Evolutionary conservation across 2,888 invertebrate species (phyloP).

Genomic region (Spodoptera picta): DNA sequence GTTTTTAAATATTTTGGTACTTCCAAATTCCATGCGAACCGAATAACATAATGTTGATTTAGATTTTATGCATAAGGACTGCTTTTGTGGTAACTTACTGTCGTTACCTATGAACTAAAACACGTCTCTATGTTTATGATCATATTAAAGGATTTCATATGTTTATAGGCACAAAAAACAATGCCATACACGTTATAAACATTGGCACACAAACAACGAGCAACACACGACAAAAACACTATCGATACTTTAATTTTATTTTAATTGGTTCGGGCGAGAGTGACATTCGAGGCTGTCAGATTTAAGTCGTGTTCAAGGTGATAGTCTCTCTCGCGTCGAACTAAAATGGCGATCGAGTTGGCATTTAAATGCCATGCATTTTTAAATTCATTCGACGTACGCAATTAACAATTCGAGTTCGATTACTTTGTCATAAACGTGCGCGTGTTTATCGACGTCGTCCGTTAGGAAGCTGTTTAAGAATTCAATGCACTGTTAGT

Average conservation of each 20-base stretch:
- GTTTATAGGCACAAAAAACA: slow-evolving; percentile 26
- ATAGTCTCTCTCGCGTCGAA: slow-evolving; percentile 84
- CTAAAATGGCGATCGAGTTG: slow-evolving; percentile 86
- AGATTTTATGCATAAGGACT: no score
- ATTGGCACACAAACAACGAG: slow-evolving; percentile 50
- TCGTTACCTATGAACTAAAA: no score
- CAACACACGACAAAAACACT: slow-evolving; percentile 67
- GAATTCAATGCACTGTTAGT: slow-evolving; percentile 72
- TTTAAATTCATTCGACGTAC: slow-evolving; percentile 85
- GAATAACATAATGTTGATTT: no score
- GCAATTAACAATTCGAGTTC: slow-evolving; percentile 85
- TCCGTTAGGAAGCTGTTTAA: slow-evolving; percentile 78
- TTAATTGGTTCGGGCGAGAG: slow-evolving; percentile 82
- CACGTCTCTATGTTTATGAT: no score
- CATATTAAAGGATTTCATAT: no score
- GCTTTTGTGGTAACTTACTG: no score
- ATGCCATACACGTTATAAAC: slow-evolving; percentile 34
- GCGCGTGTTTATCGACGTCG: slow-evolving; percentile 68
- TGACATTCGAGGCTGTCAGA: slow-evolving; percentile 88
- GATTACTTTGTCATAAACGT: slow-evolving; percentile 85
- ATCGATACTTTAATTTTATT: slow-evolving; percentile 78
- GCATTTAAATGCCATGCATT: slow-evolving; percentile 89
- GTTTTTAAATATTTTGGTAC: no score
- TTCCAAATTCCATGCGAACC: no score
- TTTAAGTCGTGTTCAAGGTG: slow-evolving; percentile 87